phyloP scores from a whole-genome alignment of 2,113 vertebrate genomes.

The Ictalurus punctatus region DNA sequence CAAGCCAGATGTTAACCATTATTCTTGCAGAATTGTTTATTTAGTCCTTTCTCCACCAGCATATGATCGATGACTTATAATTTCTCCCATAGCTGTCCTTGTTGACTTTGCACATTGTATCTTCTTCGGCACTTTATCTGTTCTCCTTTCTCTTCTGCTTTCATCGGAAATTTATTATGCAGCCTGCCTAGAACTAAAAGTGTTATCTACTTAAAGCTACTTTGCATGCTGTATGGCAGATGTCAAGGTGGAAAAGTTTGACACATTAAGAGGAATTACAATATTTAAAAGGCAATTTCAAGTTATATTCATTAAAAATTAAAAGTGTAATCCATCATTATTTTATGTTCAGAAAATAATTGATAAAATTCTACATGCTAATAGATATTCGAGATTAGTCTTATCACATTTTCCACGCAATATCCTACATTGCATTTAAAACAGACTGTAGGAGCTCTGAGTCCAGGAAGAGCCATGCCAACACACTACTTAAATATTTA shows the following conservation, averaged over 20 bases:
- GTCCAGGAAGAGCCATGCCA: not conserved
- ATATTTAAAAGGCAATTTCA: not conserved
- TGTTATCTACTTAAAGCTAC: slow-evolving; percentile 11
- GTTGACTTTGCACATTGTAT: slow-evolving; percentile 43
- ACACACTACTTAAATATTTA: slow-evolving; percentile 20
- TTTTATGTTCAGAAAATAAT: not conserved
- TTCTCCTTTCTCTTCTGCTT: slow-evolving; percentile 35
- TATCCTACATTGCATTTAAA: not conserved
- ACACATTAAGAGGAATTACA: not conserved
- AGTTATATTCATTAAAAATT: not conserved
- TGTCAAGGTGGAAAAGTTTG: not conserved
- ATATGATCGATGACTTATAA: slow-evolving; percentile 55
- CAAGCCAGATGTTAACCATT: slow-evolving; percentile 47
- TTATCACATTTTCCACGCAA: not conserved
- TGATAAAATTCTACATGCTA: not conserved
- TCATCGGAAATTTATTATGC: slow-evolving; percentile 43
- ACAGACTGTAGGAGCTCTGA: no score
- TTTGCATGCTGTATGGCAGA: slow-evolving; percentile 6
- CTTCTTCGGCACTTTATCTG: slow-evolving; percentile 6
- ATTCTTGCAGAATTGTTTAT: slow-evolving; percentile 49
- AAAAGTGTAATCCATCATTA: not conserved
- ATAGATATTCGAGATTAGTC: no score
- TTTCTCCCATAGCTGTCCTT: slow-evolving; percentile 37
- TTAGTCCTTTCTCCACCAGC: slow-evolving; percentile 36
- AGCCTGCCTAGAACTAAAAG: slow-evolving; percentile 22